A percentile compares a stretch with the other conserved stretches of the same genome.
Conservation (phyloP, 2,113 vertebrate species). For the Notechis scutatus region DNA sequence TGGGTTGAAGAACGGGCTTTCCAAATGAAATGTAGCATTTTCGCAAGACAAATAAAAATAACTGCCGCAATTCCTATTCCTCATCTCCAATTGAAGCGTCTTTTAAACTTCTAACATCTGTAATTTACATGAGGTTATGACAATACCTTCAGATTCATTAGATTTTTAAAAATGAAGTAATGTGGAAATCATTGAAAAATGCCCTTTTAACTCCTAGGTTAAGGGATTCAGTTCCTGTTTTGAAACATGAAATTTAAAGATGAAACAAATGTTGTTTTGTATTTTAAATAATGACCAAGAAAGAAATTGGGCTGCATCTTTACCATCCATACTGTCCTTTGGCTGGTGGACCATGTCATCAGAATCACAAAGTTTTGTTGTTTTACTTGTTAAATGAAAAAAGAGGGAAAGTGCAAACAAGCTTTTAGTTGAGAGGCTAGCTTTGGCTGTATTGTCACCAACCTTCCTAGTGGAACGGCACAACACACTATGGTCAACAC, state of each 20-base stretch:
- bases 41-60: not conserved
- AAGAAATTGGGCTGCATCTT: not conserved
- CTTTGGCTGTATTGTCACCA: not conserved
- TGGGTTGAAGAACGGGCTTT: not conserved
- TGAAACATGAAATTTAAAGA: not conserved
- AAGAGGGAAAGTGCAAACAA: not conserved
- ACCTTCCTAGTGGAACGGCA: not conserved
- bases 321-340: not conserved
- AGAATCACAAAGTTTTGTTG: not conserved
- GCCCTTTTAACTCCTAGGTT: not conserved
- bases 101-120: not conserved
- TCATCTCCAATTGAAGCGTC: not conserved
- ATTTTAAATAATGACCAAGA: not conserved
- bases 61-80: not conserved
- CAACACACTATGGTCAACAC: not conserved
- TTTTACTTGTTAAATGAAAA: not conserved
- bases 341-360: too few species aligned
- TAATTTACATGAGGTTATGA: not conserved
- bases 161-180: not conserved
- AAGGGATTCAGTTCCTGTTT: not conserved
- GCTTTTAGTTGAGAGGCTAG: not conserved
- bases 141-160: slow-evolving; percentile 9
- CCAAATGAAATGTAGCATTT: not conserved
- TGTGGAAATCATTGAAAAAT: slow-evolving; percentile 1
- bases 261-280: not conserved